Conservation (phyloP, 2,113 vertebrate species). For the Calidris pygmaea region DNA sequence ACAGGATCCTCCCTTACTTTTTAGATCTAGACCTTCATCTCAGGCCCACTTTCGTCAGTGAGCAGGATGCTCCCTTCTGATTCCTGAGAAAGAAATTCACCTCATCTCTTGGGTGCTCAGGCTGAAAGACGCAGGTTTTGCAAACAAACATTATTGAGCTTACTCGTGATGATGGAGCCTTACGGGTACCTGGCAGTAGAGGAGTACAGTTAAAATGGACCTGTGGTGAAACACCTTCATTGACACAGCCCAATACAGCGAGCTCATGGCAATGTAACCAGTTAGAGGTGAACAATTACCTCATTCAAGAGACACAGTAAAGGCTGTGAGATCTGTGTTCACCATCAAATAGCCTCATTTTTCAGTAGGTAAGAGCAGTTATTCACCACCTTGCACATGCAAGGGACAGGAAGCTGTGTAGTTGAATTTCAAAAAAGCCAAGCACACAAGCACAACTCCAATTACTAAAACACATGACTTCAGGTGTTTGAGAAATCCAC, state of each 20-base stretch:
- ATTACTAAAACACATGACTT: not conserved
- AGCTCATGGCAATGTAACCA: accelerated
- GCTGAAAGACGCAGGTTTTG: not conserved
- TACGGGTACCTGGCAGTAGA: not conserved
- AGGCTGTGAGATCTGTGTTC: not conserved
- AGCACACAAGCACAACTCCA: not conserved
- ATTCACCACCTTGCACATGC: not conserved
- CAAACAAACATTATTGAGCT: not conserved
- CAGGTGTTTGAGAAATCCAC: not conserved
- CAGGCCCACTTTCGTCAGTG: not conserved
- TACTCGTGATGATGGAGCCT: not conserved
- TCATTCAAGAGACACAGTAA: not conserved
- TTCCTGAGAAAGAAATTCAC: not conserved
- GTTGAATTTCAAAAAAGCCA: not conserved
- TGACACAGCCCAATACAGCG: not conserved
- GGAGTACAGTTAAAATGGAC: not conserved
- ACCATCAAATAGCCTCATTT: not conserved
- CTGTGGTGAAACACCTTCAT: not conserved
- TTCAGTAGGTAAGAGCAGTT: not conserved
- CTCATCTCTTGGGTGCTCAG: not conserved
- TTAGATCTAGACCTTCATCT: not conserved
- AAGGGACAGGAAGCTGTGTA: not conserved
- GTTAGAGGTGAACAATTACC: not conserved
- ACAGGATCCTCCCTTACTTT: not conserved
- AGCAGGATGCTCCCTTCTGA: not conserved